Conservation (phyloP, 2,888 invertebrate genomes). For the Syritta pipiens region DNA sequence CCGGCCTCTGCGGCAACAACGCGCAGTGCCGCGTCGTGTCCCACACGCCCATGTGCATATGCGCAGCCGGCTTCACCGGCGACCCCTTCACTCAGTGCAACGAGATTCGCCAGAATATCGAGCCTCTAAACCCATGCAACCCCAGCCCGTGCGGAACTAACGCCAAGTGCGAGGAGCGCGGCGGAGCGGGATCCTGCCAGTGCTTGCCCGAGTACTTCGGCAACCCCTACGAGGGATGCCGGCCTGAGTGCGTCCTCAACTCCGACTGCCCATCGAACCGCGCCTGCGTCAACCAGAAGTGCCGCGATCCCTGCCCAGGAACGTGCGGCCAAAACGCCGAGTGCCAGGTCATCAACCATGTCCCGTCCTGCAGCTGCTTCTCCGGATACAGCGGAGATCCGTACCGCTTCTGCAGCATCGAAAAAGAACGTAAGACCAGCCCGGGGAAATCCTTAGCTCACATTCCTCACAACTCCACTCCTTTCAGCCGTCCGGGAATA, state of each 20-base stretch:
- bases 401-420: slow-evolving; percentile 82
- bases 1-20: slow-evolving; percentile 82
- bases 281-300: slow-evolving; percentile 85
- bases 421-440: slow-evolving; percentile 80
- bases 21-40: slow-evolving; percentile 82
- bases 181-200: slow-evolving; percentile 86
- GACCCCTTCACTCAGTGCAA: slow-evolving; percentile 81
- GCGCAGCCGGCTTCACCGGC: slow-evolving; percentile 82
- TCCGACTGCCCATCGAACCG: slow-evolving; percentile 84
- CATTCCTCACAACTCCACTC: too few species aligned
- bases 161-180: slow-evolving; percentile 87
- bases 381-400: slow-evolving; percentile 84
- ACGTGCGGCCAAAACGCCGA: slow-evolving; percentile 84
- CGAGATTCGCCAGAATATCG: slow-evolving; percentile 79
- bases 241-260: slow-evolving; percentile 84
- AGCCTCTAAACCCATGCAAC: slow-evolving; percentile 78
- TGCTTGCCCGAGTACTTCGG: slow-evolving; percentile 87
- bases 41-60: slow-evolving; percentile 82
- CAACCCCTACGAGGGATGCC: slow-evolving; percentile 87
- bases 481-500: slow-evolving; percentile 80
- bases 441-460: slow-evolving; percentile 73
- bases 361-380: slow-evolving; percentile 83
- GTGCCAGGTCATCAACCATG: slow-evolving; percentile 84
- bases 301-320: slow-evolving; percentile 83
- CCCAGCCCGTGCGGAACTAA: slow-evolving; percentile 83